phyloP scores from a whole-genome alignment of 2,888 invertebrate genomes.

The Apotomis capreana region DNA sequence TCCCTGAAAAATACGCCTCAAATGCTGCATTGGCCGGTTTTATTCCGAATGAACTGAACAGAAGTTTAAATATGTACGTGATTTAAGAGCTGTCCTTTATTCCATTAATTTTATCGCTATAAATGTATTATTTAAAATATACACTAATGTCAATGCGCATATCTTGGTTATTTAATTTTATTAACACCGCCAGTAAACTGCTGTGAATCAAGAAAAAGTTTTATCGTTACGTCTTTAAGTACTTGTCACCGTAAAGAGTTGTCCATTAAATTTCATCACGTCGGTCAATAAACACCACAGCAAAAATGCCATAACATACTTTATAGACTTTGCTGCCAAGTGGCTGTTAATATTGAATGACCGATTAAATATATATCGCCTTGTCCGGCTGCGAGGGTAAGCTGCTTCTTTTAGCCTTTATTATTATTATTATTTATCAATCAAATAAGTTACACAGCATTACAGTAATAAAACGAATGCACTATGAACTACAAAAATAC shows the following conservation, averaged over 20 bases:
- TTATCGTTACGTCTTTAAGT: constrained; percentile 8
- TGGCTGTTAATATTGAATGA: constrained; percentile 4
- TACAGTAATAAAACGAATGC: too few relatives aligned
- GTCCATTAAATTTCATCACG: constrained; percentile 25
- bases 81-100: too few relatives aligned
- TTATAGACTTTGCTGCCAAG: constrained; percentile 23
- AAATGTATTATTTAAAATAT: too few relatives aligned
- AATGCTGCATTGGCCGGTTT: too few relatives aligned
- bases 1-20: too few relatives aligned
- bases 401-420: not conserved
- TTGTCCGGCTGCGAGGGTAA: not conserved
- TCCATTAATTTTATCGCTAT: too few relatives aligned
- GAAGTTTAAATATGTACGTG: too few relatives aligned
- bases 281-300: not conserved
- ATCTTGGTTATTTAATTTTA: not conserved
- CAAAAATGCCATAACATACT: constrained; percentile 14
- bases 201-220: constrained; percentile 3
- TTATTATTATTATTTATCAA: not conserved
- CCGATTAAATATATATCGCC: constrained; percentile 12
- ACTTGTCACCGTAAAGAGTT: constrained; percentile 22
- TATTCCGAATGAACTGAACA: too few relatives aligned
- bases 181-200: not conserved
- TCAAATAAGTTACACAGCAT: too few relatives aligned
- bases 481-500: too few relatives aligned
- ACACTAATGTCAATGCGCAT: not conserved